A percentile compares a stretch with the other conserved stretches of the same genome.
Evolutionary conservation across 1,140 invertebrate species (phyloP).

Genomic region (Bathynomus jamesi): DNA sequence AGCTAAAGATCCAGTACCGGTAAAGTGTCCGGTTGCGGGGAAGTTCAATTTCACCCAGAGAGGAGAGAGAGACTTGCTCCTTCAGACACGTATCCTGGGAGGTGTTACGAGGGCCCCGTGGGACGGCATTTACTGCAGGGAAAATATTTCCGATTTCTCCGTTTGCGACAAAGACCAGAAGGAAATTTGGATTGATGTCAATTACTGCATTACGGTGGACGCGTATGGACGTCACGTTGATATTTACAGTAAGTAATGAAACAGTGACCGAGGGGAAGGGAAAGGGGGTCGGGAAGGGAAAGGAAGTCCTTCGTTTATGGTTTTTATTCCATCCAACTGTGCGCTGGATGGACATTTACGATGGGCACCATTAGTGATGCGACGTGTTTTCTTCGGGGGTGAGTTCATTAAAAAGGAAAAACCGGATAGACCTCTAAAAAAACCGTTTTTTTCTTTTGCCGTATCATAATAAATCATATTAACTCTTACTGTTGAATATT

Average conservation of each 20-base stretch:
- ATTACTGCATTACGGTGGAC: slow-evolving; percentile 92
- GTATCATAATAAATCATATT: too few relatives aligned
- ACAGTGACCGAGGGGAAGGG: too few relatives aligned
- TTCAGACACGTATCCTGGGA: slow-evolving; percentile 78
- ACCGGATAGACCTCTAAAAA: too few relatives aligned
- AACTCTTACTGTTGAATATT: too few relatives aligned
- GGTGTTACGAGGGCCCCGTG: slow-evolving; percentile 87
- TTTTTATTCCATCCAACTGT: too few relatives aligned
- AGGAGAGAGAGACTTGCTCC: slow-evolving; percentile 64
- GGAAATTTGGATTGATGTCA: slow-evolving; percentile 85
- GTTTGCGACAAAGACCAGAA: slow-evolving; percentile 90
- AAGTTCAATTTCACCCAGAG: slow-evolving; percentile 88
- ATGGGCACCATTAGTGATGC: too few relatives aligned
- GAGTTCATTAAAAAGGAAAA: too few relatives aligned
- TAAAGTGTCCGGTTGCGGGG: slow-evolving; percentile 90
- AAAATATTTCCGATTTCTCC: slow-evolving; percentile 89
- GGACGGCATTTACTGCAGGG: slow-evolving; percentile 84
- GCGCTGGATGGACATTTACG: too few relatives aligned
- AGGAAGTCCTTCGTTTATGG: too few relatives aligned
- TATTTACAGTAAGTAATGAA: slow-evolving; percentile 65
- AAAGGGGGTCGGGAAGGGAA: too few relatives aligned
- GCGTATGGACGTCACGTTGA: slow-evolving; percentile 84
- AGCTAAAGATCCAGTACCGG: slow-evolving; percentile 84
- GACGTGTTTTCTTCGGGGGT: too few relatives aligned
- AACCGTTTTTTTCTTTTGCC: too few relatives aligned